Conservation (phyloP, 1,140 invertebrate genomes). For the Drosophila lini region DNA sequence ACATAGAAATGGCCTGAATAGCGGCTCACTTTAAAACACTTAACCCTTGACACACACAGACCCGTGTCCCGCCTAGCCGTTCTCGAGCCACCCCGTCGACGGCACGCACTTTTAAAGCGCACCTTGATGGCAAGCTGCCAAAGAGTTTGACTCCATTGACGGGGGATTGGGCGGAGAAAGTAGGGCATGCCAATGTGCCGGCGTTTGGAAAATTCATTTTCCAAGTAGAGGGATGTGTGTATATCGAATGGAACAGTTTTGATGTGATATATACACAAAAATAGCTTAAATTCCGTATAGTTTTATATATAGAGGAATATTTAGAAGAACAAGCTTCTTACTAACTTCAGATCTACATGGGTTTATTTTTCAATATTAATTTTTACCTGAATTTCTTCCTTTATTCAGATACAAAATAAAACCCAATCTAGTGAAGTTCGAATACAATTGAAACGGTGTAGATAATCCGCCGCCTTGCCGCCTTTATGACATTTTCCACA, state of each 20-base stretch:
- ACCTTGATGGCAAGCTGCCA: constrained; percentile 73
- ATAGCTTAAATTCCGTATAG: neutral
- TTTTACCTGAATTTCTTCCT: too few species aligned
- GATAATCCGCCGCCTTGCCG: neutral
- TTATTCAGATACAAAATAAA: too few species aligned
- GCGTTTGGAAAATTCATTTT: constrained; percentile 55
- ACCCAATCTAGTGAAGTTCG: too few species aligned
- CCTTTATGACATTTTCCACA: neutral
- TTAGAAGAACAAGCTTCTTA: too few species aligned
- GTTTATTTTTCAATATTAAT: neutral
- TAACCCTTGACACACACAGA: constrained; percentile 68
- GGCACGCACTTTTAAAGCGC: constrained; percentile 73
- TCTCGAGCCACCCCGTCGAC: neutral
- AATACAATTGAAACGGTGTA: neutral
- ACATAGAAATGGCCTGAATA: constrained; percentile 64
- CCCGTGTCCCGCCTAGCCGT: neutral
- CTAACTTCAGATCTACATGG: too few species aligned
- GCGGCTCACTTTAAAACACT: constrained; percentile 67
- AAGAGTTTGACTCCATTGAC: constrained; percentile 50
- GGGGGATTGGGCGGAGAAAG: constrained; percentile 3
- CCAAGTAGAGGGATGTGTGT: neutral
- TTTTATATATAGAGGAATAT: neutral
- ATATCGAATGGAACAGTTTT: neutral
- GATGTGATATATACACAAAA: neutral
- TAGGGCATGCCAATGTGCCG: constrained; percentile 54